These are phyloP conservation scores for Pituophis catenifer DNA, from an alignment of 2,113 vertebrate species.

Conservation along the genomic window DNA sequence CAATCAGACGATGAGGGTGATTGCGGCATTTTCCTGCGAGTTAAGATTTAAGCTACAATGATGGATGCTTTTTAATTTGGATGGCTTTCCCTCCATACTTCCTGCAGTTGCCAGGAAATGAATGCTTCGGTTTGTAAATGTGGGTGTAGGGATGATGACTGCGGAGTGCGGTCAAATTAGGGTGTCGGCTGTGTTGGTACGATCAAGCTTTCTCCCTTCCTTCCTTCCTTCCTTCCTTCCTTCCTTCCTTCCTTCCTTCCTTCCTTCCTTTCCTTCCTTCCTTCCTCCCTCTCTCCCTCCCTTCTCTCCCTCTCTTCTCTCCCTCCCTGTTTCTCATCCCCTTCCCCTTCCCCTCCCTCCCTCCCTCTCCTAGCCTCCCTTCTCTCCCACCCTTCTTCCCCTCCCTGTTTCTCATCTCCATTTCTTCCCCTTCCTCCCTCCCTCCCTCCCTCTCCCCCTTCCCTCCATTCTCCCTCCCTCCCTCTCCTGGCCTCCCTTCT, in stretches of 20 bases:
- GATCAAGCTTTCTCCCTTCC: not conserved
- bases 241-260: too few relatives aligned
- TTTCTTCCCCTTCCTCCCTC: too few relatives aligned
- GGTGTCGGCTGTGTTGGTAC: not conserved
- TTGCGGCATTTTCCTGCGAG: rapidly evolving
- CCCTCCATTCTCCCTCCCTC: rapidly evolving
- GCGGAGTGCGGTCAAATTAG: not conserved
- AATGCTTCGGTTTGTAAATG: constrained; percentile 37
- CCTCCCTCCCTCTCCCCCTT: rapidly evolving
- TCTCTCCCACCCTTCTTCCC: too few relatives aligned
- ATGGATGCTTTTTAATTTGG: constrained; percentile 64
- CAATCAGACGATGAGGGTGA: not conserved
- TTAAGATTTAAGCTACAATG: constrained; percentile 67
- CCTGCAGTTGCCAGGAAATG: constrained; percentile 35
- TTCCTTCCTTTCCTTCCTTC: too few relatives aligned
- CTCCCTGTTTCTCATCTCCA: too few relatives aligned
- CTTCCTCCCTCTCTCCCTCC: too few relatives aligned
- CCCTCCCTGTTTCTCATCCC: too few relatives aligned
- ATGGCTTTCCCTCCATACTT: constrained; percentile 46
- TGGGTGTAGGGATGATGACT: not conserved
- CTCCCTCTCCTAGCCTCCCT: too few relatives aligned
- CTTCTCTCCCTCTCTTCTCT: too few relatives aligned
- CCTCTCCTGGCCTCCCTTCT: too few relatives aligned
- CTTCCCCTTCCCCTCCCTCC: too few relatives aligned
- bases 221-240: not conserved